Evolutionary conservation across 2,797 vertebrate species (phyloP), one percentile per base, ranked within the genome.

Genomic region (Delichon dasypus): DNA sequence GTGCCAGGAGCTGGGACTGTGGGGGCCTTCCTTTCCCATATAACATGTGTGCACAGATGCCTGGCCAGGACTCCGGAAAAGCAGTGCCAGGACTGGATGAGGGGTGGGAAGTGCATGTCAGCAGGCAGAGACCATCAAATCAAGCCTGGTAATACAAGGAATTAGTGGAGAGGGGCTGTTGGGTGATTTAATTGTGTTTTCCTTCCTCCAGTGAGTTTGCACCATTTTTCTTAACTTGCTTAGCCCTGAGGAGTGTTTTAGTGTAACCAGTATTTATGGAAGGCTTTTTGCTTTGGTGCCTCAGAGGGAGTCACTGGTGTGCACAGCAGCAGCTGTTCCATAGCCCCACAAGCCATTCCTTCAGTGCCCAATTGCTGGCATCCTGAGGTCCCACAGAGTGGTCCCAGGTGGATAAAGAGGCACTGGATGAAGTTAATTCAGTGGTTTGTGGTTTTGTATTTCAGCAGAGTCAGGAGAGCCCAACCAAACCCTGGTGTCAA

Each of bases 101-200:
- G 11, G 17, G 16, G 15, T 54, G 17, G 20, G 48, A 77, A 58
- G 47, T 40, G 25, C 16, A 0, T 64, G 62, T 62, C 36, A 79
- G 71, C 61, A 57, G 45, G 27, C 61, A 85, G 61, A 90, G 58
- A 50, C 16, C 8, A 83, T 36, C 3, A 4, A 50, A 40, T 66
- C 71, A 82, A 89, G 60, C 51, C 51, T 5, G 8, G 67, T 54
- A 75, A 60, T 64, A n/a, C 0, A 2, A 45, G 34, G 64, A 34
- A 85, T 78, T 90, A 85, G 87, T 67, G 62, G 66, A 45, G 74
- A 77, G 0, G 4, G 71, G 53, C 74, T 82, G n/a, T 66, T 92
- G 60, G 55, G 30, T 92, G 71, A 68, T 89, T 87, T 93, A 84
- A 94, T 93, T 93, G 84, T 82, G 38, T 85, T 93, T 95, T 87